Evolutionary conservation across 2,113 vertebrate species (phyloP).

Genomic region (Eurystomus gularis): DNA sequence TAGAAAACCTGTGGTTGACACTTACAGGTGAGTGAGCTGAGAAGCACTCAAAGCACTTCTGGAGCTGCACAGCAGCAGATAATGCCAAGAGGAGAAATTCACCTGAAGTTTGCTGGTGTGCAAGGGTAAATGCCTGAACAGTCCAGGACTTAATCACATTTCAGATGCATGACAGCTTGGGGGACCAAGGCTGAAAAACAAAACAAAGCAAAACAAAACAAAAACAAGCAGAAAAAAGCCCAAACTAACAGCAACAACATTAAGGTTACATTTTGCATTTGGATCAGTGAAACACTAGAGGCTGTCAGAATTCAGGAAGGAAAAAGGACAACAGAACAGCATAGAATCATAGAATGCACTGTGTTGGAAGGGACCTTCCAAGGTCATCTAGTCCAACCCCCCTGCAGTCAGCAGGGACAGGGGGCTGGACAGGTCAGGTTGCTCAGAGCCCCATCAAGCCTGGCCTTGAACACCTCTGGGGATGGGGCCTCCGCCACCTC

Average conservation of each 20-base stretch:
- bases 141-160: background rate
- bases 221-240: background rate
- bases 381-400: no score
- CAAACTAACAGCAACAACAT: fast-evolving
- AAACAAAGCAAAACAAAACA: no score
- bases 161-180: background rate
- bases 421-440: no score
- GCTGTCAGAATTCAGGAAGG: background rate
- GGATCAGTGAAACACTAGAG: background rate
- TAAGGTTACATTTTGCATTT: background rate
- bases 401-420: no score
- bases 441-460: no score
- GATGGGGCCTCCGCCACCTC: no score
- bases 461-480: no score
- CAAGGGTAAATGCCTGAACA: background rate
- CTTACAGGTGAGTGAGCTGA: background rate
- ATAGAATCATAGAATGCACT: no score
- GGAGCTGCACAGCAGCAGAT: background rate
- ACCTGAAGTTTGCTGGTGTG: background rate
- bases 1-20: background rate
- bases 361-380: no score
- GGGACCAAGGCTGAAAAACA: background rate
- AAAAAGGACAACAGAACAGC: background rate
- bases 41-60: background rate
- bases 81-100: background rate